Base-by-base conservation (phyloP, 2,888 invertebrate genomes). In the Drosophila setosimentum region DNA sequence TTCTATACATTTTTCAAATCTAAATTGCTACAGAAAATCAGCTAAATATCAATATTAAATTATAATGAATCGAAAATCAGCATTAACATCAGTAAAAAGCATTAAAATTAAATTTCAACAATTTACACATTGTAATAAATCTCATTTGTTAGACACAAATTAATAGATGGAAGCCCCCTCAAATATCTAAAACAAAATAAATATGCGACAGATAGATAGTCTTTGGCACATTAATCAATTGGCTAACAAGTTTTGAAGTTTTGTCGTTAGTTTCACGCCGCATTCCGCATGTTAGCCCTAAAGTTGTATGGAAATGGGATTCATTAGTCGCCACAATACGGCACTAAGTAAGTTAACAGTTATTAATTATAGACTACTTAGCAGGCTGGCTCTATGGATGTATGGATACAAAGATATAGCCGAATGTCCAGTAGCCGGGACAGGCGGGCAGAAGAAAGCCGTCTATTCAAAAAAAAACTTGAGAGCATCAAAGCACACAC, bases 311-410 rank as follows among this genome's bases (percentile, higher is more conserved):
- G 63, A 58, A 83, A 85, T 85, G 88, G 65, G 80, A 80, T 85
- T 83, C 86, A 85, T 85, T 88, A 85, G 88, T 24, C 30, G 70
- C 59, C 60, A 82, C 83, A 86, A 83, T 77, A 50, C 48, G 53
- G 30, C 65, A 40, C 75, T 86, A 82, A 83, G 75, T 87, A 71
- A 84, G 81, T 87, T 86, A 86, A 75, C 82, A 82, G 81, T 76
- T 83, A 86, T 87, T 86, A 83, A 86, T 83, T 83, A 73, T 59
- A 74, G 35, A 50, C 68, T 66, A 66, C 59, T 64, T 62, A 68
- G 57, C 51, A 60, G 45, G 29, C 45, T 61, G 61, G 59, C 53
- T 60, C 21, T 24, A 10, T 40, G 4, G 2, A n/a, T 45, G 24
- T n/a, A 45, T 21, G 16, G 45, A 16, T 24, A 11, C 21, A 35